phyloP scores from a whole-genome alignment of 2,797 vertebrate species.

The Myripristis jacobus region DNA sequence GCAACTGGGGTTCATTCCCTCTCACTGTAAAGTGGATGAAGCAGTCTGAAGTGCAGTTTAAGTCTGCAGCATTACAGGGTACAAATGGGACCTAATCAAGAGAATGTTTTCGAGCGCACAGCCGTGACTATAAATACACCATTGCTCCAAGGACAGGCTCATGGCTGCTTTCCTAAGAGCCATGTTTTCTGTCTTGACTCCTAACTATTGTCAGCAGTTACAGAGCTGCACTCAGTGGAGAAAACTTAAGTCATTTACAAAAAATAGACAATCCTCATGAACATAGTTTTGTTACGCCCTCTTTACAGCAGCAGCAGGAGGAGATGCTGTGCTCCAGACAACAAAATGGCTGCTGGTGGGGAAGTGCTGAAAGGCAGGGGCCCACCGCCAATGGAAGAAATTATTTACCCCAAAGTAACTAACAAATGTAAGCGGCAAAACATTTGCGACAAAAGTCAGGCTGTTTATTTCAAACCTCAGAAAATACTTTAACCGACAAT shows the following conservation, averaged over 20 bases:
- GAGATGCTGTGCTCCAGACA: neutral
- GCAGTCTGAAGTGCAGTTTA: neutral
- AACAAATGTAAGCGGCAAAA: neutral
- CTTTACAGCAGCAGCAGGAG: neutral
- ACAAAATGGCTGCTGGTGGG: conserved; percentile 8
- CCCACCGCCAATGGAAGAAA: neutral
- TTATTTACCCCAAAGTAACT: neutral
- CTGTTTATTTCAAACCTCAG: neutral
- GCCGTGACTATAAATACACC: conserved; percentile 3
- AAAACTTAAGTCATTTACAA: no score
- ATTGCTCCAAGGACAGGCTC: neutral
- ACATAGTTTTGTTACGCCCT: neutral
- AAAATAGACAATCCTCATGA: neutral
- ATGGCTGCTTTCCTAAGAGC: neutral
- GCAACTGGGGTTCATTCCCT: neutral
- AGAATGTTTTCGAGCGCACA: neutral
- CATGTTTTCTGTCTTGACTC: neutral
- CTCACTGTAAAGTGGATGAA: neutral
- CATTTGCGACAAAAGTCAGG: neutral
- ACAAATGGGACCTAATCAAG: conserved; percentile 3
- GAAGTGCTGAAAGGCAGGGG: neutral
- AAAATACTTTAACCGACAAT: neutral
- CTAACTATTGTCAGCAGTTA: neutral
- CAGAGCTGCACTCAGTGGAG: no score
- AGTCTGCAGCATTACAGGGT: neutral